Evolutionary conservation across 1,140 invertebrate species (phyloP).

Genomic region (Ephestia elutella): DNA sequence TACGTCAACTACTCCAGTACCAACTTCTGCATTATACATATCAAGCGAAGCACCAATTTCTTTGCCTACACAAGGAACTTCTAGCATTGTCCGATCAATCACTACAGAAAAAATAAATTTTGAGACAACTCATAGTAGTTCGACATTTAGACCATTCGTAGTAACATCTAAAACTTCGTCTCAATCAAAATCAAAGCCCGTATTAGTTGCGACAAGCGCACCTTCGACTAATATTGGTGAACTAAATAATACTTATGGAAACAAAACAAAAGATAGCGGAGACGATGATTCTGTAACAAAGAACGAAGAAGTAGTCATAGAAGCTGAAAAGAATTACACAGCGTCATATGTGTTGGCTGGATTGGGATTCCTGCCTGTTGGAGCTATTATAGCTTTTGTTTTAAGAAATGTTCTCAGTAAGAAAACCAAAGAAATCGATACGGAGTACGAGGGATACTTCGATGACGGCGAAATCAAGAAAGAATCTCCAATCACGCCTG

Average conservation of each 20-base stretch:
- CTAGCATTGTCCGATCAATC: constrained; percentile 12
- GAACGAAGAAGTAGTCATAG: constrained; percentile 71
- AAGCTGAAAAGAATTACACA: constrained; percentile 74
- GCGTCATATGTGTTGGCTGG: constrained; percentile 76
- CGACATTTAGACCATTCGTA: constrained; percentile 38
- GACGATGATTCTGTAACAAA: constrained; percentile 28
- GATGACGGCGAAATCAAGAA: constrained; percentile 71
- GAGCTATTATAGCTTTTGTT: constrained; percentile 74
- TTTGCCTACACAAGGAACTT: constrained; percentile 19
- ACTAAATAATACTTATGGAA: constrained; percentile 30
- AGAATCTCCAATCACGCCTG: constrained; percentile 66
- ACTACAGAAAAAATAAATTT: constrained; percentile 13
- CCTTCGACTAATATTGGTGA: constrained; percentile 13
- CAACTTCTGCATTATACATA: constrained; percentile 11
- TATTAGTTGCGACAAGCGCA: constrained; percentile 25
- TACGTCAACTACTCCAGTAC: constrained; percentile 27
- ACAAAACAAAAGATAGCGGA: constrained; percentile 37
- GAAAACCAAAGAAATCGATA: constrained; percentile 75
- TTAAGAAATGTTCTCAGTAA: constrained; percentile 73
- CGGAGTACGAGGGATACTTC: constrained; percentile 76
- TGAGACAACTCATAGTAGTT: constrained; percentile 16
- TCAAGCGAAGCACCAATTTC: constrained; percentile 24
- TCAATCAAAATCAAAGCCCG: constrained; percentile 43
- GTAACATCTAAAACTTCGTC: constrained; percentile 50
- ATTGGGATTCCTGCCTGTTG: constrained; percentile 76